These are phyloP conservation scores for Cygnus atratus DNA, from an alignment of 2,113 vertebrate species.

Conservation along the genomic window DNA sequence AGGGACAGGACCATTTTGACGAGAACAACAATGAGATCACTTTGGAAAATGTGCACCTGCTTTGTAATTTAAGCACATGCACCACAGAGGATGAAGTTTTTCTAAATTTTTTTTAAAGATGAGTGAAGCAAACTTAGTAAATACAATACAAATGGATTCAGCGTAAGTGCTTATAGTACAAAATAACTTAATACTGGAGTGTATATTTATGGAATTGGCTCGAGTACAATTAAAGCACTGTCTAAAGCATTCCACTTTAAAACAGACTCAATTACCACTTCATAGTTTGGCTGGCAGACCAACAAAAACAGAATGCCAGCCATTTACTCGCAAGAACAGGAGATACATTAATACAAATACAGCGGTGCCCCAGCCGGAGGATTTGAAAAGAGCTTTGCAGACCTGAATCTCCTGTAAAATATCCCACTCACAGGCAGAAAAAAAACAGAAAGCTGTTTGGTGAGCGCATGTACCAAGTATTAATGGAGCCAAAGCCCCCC, in stretches of 20 bases:
- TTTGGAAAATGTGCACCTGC: constrained; percentile 53
- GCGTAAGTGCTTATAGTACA: constrained; percentile 4
- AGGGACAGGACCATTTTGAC: constrained; percentile 63
- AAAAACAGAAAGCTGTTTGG: background rate
- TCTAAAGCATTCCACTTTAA: constrained; percentile 65
- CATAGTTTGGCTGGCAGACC: constrained; percentile 52
- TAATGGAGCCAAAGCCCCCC: background rate
- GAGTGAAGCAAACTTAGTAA: constrained; percentile 40
- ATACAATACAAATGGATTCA: background rate
- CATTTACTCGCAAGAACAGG: constrained; percentile 62
- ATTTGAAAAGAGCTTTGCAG: constrained; percentile 8
- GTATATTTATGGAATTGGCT: constrained; percentile 38
- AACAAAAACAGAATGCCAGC: constrained; percentile 63
- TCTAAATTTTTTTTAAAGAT: background rate
- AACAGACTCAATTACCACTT: constrained; percentile 63
- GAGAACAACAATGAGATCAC: constrained; percentile 44
- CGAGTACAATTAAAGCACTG: constrained; percentile 54
- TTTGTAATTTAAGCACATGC: constrained; percentile 31
- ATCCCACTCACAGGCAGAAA: background rate
- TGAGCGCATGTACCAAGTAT: background rate
- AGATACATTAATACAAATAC: constrained; percentile 61
- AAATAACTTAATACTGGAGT: constrained; percentile 36
- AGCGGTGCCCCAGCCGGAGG: background rate
- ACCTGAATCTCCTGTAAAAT: constrained; percentile 1
- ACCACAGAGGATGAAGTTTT: background rate